These are phyloP conservation scores for Galeopterus variegatus DNA, from an alignment of 2,113 vertebrate species.

Conservation along the genomic window DNA sequence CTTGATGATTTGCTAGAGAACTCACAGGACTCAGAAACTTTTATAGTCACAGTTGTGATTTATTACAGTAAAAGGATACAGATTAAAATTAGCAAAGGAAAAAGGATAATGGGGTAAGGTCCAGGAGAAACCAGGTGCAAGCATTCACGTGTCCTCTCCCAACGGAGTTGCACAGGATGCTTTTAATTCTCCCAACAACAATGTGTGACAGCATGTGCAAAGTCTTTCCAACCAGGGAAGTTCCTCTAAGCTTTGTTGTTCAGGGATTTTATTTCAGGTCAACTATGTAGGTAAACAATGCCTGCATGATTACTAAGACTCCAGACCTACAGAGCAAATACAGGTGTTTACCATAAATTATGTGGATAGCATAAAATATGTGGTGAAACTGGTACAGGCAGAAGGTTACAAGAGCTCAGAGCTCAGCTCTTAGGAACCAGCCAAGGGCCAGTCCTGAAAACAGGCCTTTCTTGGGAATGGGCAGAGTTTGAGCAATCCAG, in stretches of 20 bases:
- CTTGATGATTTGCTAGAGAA: neutral
- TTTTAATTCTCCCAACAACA: neutral
- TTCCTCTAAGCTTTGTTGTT: neutral
- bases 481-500: neutral
- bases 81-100: conserved; percentile 14
- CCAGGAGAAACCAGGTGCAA: neutral
- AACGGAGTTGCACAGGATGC: neutral
- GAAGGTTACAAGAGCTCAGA: neutral
- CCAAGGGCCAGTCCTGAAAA: neutral
- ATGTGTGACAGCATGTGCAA: neutral
- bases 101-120: neutral
- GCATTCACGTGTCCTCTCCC: neutral
- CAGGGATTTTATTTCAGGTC: neutral
- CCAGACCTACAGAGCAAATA: neutral
- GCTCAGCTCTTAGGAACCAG: neutral
- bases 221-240: neutral
- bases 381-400: neutral
- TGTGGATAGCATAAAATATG: neutral
- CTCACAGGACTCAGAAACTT: neutral
- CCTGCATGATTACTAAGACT: neutral
- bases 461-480: neutral
- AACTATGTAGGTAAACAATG: neutral
- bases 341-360: neutral
- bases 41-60: neutral
- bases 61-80: neutral